These are phyloP conservation scores for Andrena dorsata DNA, from an alignment of 2,888 invertebrate genomes.

Conservation along the genomic window DNA sequence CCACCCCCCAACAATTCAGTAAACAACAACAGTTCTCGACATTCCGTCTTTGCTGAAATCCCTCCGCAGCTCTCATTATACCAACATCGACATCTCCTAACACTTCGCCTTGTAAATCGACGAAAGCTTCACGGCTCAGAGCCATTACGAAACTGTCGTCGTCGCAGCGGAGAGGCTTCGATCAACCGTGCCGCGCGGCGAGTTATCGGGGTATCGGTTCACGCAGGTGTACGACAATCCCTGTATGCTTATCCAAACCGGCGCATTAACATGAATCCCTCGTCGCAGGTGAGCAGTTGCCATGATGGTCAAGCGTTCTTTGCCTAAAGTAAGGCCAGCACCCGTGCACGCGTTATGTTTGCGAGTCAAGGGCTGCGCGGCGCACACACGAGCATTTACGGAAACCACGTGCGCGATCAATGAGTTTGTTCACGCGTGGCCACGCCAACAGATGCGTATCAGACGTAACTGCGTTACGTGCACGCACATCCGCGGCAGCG, in stretches of 20 bases:
- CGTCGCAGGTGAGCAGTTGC: slow-evolving; percentile 11
- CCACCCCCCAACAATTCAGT: not conserved
- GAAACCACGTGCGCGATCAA: not conserved
- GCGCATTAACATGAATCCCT: slow-evolving; percentile 36
- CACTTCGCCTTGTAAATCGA: not conserved
- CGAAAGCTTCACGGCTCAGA: not conserved
- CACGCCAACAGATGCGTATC: not conserved
- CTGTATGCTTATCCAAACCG: slow-evolving; percentile 3
- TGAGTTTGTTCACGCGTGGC: not conserved
- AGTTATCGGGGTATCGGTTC: slow-evolving; percentile 5
- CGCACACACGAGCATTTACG: not conserved
- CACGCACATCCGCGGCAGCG: not conserved
- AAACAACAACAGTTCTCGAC: not conserved
- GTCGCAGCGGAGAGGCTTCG: not conserved
- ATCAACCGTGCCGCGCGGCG: not conserved
- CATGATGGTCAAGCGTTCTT: not conserved
- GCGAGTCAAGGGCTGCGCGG: not conserved
- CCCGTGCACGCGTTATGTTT: not conserved
- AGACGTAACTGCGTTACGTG: not conserved
- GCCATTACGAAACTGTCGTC: not conserved
- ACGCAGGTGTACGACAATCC: slow-evolving; percentile 12
- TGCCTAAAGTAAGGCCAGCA: not conserved
- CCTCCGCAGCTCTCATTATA: not conserved
- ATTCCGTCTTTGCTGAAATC: slow-evolving; percentile 2
- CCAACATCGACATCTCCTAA: not conserved